Conservation (phyloP, 53 echinoderm and acorn worm genomes). For the Antedon mediterranea region DNA sequence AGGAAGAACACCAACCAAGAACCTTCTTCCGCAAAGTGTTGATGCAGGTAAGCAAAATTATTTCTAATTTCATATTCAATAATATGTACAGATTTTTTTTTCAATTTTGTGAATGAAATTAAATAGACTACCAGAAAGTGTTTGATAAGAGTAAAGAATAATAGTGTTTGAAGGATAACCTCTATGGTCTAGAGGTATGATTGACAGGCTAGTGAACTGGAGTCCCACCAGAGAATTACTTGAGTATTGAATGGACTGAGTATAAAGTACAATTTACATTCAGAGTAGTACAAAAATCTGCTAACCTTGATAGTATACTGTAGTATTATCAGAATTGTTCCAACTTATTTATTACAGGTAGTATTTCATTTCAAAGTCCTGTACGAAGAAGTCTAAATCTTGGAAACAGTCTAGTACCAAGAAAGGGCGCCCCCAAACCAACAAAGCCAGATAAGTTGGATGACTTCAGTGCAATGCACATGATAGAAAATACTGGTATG, state of each 20-base stretch:
- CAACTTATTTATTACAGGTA: neutral
- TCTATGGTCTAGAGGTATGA: too few species aligned
- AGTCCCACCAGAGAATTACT: constrained; percentile 5
- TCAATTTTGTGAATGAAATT: too few species aligned
- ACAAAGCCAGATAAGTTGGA: constrained; percentile 45
- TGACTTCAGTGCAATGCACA: constrained; percentile 20
- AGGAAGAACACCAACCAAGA: neutral
- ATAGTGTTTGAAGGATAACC: too few species aligned
- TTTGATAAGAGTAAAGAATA: too few species aligned
- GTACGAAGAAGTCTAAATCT: constrained; percentile 45
- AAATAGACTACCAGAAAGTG: too few species aligned
- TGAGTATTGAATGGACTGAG: too few species aligned
- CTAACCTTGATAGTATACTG: too few species aligned
- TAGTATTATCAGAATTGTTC: too few species aligned
- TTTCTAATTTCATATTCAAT: too few species aligned
- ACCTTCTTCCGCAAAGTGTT: neutral
- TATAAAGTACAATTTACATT: too few species aligned
- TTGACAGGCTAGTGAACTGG: neutral
- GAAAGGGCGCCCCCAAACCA: constrained; percentile 49
- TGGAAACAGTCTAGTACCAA: constrained; percentile 41
- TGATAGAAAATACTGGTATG: neutral
- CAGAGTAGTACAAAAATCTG: too few species aligned
- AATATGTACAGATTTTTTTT: too few species aligned
- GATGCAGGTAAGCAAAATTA: neutral
- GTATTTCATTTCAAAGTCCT: constrained; percentile 24